phyloP scores from a whole-genome alignment of 2,797 vertebrate species.

The Enteromius fasciolatus region DNA sequence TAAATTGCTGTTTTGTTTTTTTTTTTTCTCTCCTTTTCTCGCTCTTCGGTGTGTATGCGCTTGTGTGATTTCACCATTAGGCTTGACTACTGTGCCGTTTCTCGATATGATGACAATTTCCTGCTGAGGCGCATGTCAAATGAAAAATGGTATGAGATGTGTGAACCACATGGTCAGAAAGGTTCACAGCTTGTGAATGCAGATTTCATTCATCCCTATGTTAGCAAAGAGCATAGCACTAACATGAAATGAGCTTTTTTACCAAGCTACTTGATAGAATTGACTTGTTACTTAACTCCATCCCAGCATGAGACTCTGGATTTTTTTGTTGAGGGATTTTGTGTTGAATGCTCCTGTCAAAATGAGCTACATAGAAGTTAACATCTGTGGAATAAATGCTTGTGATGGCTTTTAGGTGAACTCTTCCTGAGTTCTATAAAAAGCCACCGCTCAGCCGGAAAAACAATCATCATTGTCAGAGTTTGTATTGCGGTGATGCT shows the following conservation, averaged over 20 bases:
- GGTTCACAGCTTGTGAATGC: constrained; percentile 48
- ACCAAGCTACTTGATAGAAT: constrained; percentile 19
- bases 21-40: constrained; percentile 17
- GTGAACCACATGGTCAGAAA: constrained; percentile 48
- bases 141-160: constrained; percentile 48
- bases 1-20: background rate
- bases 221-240: constrained; percentile 7
- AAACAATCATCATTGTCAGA: background rate
- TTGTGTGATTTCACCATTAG: constrained; percentile 50
- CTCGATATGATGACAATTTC: constrained; percentile 55
- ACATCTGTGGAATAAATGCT: constrained; percentile 13
- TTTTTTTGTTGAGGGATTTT: constrained; percentile 28
- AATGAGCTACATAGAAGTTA: constrained; percentile 11
- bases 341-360: constrained; percentile 15
- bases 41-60: background rate
- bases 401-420: constrained; percentile 18
- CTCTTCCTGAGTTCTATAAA: constrained; percentile 2
- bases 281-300: constrained; percentile 25
- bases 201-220: constrained; percentile 36
- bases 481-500: background rate
- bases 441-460: background rate
- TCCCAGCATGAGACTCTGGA: constrained; percentile 7
- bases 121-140: constrained; percentile 55
- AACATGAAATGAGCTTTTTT: constrained; percentile 16
- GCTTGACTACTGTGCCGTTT: constrained; percentile 52